phyloP scores from a whole-genome alignment of 2,888 invertebrate species.

The Noctua janthina region DNA sequence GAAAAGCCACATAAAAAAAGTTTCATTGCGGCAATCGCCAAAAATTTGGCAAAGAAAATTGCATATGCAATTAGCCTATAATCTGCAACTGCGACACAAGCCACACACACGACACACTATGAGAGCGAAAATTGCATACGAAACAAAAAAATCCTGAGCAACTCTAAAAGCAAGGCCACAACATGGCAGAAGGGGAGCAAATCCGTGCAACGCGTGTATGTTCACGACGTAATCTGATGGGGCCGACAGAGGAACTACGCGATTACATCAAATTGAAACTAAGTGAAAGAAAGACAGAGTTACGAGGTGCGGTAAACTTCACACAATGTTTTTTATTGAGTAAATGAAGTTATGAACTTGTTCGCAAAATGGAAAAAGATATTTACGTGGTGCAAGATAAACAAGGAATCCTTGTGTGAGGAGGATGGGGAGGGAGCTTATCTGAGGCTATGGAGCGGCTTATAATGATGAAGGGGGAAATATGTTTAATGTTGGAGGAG shows the following conservation, averaged over 20 bases:
- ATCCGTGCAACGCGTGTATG: slow-evolving; percentile 69
- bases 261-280: slow-evolving; percentile 69
- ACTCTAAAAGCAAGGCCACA: slow-evolving; percentile 24
- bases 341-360: slow-evolving; percentile 55
- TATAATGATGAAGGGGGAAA: background rate
- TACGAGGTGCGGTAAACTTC: slow-evolving; percentile 39
- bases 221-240: slow-evolving; percentile 74
- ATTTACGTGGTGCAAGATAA: slow-evolving; percentile 33
- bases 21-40: background rate
- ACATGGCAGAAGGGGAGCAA: slow-evolving; percentile 51
- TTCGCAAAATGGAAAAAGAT: slow-evolving; percentile 18
- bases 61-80: no score
- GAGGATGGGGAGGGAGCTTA: slow-evolving; percentile 5
- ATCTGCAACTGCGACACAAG: background rate
- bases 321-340: slow-evolving; percentile 49
- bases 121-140: background rate
- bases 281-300: slow-evolving; percentile 64
- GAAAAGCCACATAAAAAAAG: background rate
- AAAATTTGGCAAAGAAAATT: background rate
- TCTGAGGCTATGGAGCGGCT: background rate
- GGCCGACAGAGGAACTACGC: slow-evolving; percentile 52
- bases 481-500: background rate
- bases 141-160: slow-evolving; percentile 12
- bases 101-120: background rate
- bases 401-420: background rate